Evolutionary conservation across 1,140 invertebrate species (phyloP), one percentile per base, ranked within the genome.

Genomic region (Spodoptera litura): DNA sequence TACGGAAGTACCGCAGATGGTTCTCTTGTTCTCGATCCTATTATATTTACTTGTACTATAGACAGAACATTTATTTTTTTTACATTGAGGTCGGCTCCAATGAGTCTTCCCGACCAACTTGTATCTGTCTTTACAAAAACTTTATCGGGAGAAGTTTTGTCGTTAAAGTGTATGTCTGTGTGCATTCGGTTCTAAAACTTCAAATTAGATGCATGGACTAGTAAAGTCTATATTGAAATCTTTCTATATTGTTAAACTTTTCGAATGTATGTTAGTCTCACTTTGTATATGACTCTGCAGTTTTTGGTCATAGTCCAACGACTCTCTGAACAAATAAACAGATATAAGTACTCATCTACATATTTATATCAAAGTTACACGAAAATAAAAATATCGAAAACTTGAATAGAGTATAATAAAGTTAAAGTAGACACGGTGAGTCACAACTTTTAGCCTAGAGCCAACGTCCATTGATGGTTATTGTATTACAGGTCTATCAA

Each of bases 191-290:
- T 38, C 52, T 1, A 35, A 71, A 71, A 71, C 52, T 71, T 56
- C 20, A 71, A 71, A 71, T 71, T 35, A 71, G 27, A 71, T 71
- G 68, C 68, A 71, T 38, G 12, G 27, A 71, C 52, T 53, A 55
- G 10, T 71, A 35, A 35, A 71, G 35, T 56, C 52, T 27, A 38
- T 56, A 55, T 71, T 56, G 68, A 71, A 4, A 2, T 31, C 25
- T 52, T 56, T 38, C 13, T 38, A 15, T 13, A 56, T 71, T 38
- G 13, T 3, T 11, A 56, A 35, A 55, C 44, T 55, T 55, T 71
- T 38, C 31, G 15, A 71, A 70, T 64, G 38, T 61, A 61, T 35
- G 58, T 44, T 44, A 44, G 38, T 44, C 38, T 44, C 3, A 44
- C 38, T 44, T 44, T 44, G 9, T 44, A 44, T 44, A 44, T 6